Evolutionary conservation across 2,797 vertebrate species (phyloP).

Genomic region (Takifugu ocellatus): DNA sequence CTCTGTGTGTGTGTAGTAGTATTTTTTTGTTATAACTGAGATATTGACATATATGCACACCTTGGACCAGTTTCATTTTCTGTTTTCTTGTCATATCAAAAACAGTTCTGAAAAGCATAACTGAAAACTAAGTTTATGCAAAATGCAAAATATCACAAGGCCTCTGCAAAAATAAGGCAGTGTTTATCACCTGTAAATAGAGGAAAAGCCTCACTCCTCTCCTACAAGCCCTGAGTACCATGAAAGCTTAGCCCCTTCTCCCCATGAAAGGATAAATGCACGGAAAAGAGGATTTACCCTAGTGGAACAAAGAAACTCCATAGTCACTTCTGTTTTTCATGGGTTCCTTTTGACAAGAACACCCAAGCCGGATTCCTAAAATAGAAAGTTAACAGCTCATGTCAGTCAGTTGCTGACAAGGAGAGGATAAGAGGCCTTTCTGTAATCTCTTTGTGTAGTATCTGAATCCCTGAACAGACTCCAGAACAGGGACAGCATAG

Average conservation of each 20-base stretch:
- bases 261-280: slow-evolving; percentile 62
- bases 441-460: slow-evolving; percentile 84
- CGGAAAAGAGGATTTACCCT: slow-evolving; percentile 49
- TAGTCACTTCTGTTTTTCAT: slow-evolving; percentile 53
- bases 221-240: slow-evolving; percentile 35
- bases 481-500: slow-evolving; percentile 74
- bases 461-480: slow-evolving; percentile 77
- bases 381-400: slow-evolving; percentile 86
- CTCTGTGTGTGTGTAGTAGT: too few relatives aligned
- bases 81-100: too few relatives aligned
- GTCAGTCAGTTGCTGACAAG: slow-evolving; percentile 82
- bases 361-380: slow-evolving; percentile 75
- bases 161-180: too few relatives aligned
- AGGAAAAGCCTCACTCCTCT: slow-evolving; percentile 37
- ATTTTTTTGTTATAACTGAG: too few relatives aligned
- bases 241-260: slow-evolving; percentile 69
- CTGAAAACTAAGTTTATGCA: too few relatives aligned
- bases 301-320: slow-evolving; percentile 58
- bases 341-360: slow-evolving; percentile 64
- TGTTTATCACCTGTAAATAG: slow-evolving; percentile 48
- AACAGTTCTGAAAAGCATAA: too few relatives aligned
- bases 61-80: too few relatives aligned
- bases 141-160: too few relatives aligned
- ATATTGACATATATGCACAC: too few relatives aligned
- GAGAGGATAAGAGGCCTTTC: slow-evolving; percentile 73